Base-by-base conservation (phyloP, 1,140 invertebrate genomes). In the Ceratina japonica region DNA sequence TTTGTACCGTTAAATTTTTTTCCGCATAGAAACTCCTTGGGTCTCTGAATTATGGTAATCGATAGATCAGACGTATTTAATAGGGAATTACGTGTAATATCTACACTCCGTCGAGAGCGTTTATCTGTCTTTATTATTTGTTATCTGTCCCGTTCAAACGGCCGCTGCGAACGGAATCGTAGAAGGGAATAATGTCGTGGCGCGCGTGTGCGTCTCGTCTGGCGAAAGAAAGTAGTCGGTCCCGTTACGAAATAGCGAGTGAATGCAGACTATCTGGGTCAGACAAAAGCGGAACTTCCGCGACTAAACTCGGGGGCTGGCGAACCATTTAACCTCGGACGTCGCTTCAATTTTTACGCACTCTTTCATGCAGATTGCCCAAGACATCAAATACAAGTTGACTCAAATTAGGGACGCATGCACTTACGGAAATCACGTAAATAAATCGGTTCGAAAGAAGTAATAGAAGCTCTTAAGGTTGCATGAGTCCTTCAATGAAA, bases 161-260 rank as follows among this genome's bases (percentile, higher is more conserved):
- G 44, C 22, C 24, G 37, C 15, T 22, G 0, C 44, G 2, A 62
- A 62, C 22, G 37, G 37, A 59, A 52, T 59, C 49, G 22, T 12
- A 16, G 54, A 75, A 62, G 5, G 37, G 18, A 62, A 52, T n/a
- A 44, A 64, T 15, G 31, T 81, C 51, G 68, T 66, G 65, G 49
- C 76, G 72, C 77, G 76, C 63, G 68, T 70, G 71, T 63, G 54
- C 20, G 77, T 71, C 56, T 73, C 61, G 65, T 44, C 56, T 24
- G 77, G 79, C 83, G 88, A 90, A 91, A 90, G 90, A 91, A 91
- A 91, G 90, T 91, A 91, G 90, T 90, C 87, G 86, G 89, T 91
- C 89, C 90, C 90, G 90, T 91, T 91, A 91, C 90, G 90, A 91
- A 91, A 91, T 91, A 91, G 90, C 89, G 89, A 91, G 90, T 90